Evolutionary conservation across 2,888 invertebrate genomes (phyloP), one percentile per base, ranked within the genome.

Genomic region (Yponomeuta plumbellus): DNA sequence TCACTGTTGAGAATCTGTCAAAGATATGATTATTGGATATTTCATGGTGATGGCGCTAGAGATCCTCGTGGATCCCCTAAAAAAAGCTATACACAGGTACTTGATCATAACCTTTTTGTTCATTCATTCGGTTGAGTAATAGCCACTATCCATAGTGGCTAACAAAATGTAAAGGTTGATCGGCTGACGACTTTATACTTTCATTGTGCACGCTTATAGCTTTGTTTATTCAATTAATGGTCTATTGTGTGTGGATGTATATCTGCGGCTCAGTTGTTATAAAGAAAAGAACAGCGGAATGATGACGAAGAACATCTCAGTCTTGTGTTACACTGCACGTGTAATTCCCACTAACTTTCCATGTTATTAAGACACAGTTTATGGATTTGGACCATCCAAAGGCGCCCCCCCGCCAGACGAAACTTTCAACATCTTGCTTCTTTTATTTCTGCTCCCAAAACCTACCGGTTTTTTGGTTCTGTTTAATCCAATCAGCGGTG

Each of bases 381-480:
- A 63, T 63, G 63, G 21, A 63, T 63, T 63, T 44, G 21, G 52
- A 8, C 44, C 44, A 11, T 22, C 22, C 17, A 63, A 62, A 62
- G 44, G 44, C 44, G 13, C 13, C n/a, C n/a, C 22, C n/a, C n/a
- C n/a, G 40, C n/a, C 23, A 22, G 40, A 26, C 21, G 40, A 6
- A 63, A 63, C 63, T 63, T 63, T 40, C 63, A 63, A 63, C 22
- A 63, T 21, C 39, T 40, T 10, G 40, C 44, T 44, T 63, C n/a
- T 40, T 44, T 52, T 52, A 13, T 17, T 52, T 52, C 13, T 6
- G 44, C 17, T 52, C n/a, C 20, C 26, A 63, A 63, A 26, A 34
- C 63, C 52, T 63, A 44, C 63, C 1, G 44, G 44, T 59, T 59
- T 59, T 58, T 59, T 17, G 44, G 17, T 44, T 44, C 3, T 4